Evolutionary conservation across 2,888 invertebrate genomes (phyloP).

Genomic region (Leistus spinibarbis): DNA sequence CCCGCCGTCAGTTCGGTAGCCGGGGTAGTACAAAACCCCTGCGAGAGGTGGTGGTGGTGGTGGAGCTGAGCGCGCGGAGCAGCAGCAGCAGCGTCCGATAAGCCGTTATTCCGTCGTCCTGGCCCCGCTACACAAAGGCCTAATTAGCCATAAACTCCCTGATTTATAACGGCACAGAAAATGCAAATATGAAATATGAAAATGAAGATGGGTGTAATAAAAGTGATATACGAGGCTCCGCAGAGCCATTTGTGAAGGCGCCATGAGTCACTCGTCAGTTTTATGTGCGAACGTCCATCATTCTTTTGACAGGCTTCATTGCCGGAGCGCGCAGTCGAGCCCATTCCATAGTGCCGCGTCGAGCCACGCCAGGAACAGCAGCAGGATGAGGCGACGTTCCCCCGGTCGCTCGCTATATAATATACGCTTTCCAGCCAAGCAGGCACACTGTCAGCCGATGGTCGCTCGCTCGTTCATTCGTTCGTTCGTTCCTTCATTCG

Average conservation of each 20-base stretch:
- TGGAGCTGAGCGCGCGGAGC: neutral
- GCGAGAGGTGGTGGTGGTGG: neutral
- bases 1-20: too few relatives aligned
- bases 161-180: constrained; percentile 68
- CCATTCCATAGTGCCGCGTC: constrained; percentile 52
- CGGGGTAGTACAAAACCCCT: too few relatives aligned
- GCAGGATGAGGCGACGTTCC: neutral
- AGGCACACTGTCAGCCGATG: neutral
- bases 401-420: neutral
- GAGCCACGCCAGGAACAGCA: neutral
- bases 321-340: constrained; percentile 58
- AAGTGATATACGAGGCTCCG: constrained; percentile 80
- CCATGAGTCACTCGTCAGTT: constrained; percentile 74
- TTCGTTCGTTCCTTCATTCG: neutral
- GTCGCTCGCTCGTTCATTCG: neutral
- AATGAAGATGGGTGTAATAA: constrained; percentile 73
- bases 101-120: constrained; percentile 58
- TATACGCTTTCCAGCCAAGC: neutral
- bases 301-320: constrained; percentile 68
- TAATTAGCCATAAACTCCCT: constrained; percentile 70
- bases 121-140: constrained; percentile 56
- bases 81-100: constrained; percentile 55
- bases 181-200: constrained; percentile 67
- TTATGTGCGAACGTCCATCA: constrained; percentile 77
- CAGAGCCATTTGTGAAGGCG: constrained; percentile 76